Evolutionary conservation across 2,113 vertebrate genomes (phyloP), one percentile per base, ranked within the genome.

Genomic region (Centrocercus urophasianus): DNA sequence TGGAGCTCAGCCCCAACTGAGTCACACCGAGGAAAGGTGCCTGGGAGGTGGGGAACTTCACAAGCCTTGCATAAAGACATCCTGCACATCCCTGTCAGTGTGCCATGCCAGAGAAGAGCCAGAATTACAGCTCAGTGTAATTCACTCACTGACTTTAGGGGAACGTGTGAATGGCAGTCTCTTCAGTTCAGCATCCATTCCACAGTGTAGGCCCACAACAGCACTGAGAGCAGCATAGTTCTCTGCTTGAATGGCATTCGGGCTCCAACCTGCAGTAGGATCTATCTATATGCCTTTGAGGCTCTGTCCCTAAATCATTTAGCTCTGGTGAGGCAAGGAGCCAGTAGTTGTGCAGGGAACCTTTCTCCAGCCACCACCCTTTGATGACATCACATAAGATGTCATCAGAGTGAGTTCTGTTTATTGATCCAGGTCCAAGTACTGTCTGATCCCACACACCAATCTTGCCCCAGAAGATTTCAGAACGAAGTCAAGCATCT

Each of bases 1-100:
- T 83, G 80, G 88, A 93, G 93, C 73, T 94, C 86, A 93, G 79
- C 22, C 83, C 21, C 59, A 63, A 28, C 77, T 15, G 71, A 90
- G 86, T 79, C 91, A 95, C 83, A 70, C 40, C 21, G 50, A 88
- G 70, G 13, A 45, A 8, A 87, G 85, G 93, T 85, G 87, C 67
- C 90, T 63, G 77, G 83, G 67, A 89, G 92, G 79, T 77, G 80
- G 56, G 88, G 88, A 96, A 45, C 67, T 56, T 56, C 36, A 72
- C 38, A 59, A 63, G 95, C 78, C 89, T 77, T 72, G 93, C 81
- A 60, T 22, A 30, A 65, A 69, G 17, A 50, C 66, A 95, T 96
- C 86, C 93, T 56, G 70, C 86, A 73, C 2, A 1, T 5, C 73
- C 56, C 38, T 86, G 83, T 59, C 21, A 45, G 82, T n/a, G 59